These are phyloP conservation scores for Chiroxiphia lanceolata DNA, from an alignment of 2,797 vertebrate species.

Conservation along the genomic window DNA sequence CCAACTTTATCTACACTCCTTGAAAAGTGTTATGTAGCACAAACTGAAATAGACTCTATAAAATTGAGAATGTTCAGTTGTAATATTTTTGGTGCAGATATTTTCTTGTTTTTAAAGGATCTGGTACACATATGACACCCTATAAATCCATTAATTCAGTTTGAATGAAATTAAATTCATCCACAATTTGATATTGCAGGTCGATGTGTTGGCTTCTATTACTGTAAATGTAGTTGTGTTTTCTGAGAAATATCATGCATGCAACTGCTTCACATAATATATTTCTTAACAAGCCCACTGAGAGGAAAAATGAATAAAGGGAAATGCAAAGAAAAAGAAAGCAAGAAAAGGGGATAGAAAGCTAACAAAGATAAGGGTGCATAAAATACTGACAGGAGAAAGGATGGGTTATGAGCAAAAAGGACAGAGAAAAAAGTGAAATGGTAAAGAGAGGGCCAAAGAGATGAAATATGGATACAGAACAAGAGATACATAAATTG, in stretches of 20 bases:
- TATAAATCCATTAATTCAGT: constrained; percentile 27
- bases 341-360: neutral
- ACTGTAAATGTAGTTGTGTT: constrained; percentile 24
- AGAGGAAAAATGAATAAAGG: neutral
- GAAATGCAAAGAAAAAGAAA: neutral
- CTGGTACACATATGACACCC: neutral
- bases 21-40: neutral
- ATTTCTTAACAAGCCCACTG: neutral
- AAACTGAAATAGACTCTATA: neutral
- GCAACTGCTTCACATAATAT: neutral
- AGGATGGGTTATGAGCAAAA: neutral
- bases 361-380: neutral
- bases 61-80: neutral
- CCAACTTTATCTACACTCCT: neutral
- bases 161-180: constrained; percentile 23
- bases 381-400: neutral
- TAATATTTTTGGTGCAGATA: neutral
- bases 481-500: neutral
- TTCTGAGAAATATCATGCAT: constrained; percentile 23
- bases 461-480: neutral
- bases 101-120: neutral
- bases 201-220: neutral
- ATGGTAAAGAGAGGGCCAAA: neutral
- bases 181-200: constrained; percentile 19
- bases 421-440: neutral